These are phyloP conservation scores for Halocaridina rubra DNA, from an alignment of 2,888 invertebrate genomes.

Conservation along the genomic window DNA sequence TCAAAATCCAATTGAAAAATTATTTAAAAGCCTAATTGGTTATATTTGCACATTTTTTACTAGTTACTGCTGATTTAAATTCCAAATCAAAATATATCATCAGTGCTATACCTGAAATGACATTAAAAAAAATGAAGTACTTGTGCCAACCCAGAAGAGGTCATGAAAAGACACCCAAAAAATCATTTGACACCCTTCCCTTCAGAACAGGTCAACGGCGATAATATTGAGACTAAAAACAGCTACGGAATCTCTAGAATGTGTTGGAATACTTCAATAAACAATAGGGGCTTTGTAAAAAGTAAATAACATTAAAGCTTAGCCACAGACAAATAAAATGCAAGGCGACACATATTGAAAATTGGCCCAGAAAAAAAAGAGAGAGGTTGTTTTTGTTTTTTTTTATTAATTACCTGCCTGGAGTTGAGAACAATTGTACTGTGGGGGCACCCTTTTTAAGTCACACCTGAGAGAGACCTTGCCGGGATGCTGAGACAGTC, in stretches of 20 bases:
- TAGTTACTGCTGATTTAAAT: no score
- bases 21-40: no score
- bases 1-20: no score
- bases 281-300: slow-evolving; percentile 47
- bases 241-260: slow-evolving; percentile 47
- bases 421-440: neutral
- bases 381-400: no score
- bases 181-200: no score
- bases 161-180: no score
- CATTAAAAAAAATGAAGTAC: no score
- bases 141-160: no score
- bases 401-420: neutral
- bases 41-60: no score
- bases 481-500: slow-evolving; percentile 28
- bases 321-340: slow-evolving; percentile 55
- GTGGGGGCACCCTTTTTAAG: slow-evolving; percentile 18
- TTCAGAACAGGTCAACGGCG: slow-evolving; percentile 34
- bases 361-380: slow-evolving; percentile 37
- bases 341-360: slow-evolving; percentile 51
- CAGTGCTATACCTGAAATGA: no score
- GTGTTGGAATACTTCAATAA: slow-evolving; percentile 54
- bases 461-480: slow-evolving; percentile 24
- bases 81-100: no score
- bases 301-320: slow-evolving; percentile 53
- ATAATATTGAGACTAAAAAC: slow-evolving; percentile 31